A percentile compares a stretch with the other conserved stretches of the same genome.
phyloP scores from a whole-genome alignment of 2,888 invertebrate species.

The Epinotia brunnichana region DNA sequence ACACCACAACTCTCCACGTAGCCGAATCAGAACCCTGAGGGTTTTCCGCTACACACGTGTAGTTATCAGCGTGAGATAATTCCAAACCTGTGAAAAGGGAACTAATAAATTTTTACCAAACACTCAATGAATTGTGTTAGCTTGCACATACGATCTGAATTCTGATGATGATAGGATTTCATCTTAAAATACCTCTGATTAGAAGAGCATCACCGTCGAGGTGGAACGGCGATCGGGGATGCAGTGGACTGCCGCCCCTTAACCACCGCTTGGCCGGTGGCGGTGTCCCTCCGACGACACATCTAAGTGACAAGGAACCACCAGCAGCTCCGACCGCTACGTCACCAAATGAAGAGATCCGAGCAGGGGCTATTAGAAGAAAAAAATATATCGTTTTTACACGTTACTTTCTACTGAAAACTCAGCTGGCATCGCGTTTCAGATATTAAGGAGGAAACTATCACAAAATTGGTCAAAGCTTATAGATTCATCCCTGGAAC shows the following conservation, averaged over 20 bases:
- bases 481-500: no score
- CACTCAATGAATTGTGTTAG: not conserved
- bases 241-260: slow-evolving; percentile 86
- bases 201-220: slow-evolving; percentile 86
- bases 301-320: slow-evolving; percentile 86
- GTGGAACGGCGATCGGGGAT: slow-evolving; percentile 86
- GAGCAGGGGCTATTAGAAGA: slow-evolving; percentile 87
- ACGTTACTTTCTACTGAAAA: not conserved
- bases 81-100: slow-evolving; percentile 82
- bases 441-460: not conserved
- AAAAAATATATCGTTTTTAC: slow-evolving; percentile 25
- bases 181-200: slow-evolving; percentile 83
- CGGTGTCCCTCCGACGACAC: slow-evolving; percentile 90
- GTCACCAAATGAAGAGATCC: slow-evolving; percentile 93
- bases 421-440: not conserved
- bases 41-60: slow-evolving; percentile 91
- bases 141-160: no score
- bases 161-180: no score
- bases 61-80: slow-evolving; percentile 89
- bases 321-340: slow-evolving; percentile 88
- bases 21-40: slow-evolving; percentile 92
- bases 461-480: no score
- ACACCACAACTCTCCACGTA: slow-evolving; percentile 89
- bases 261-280: slow-evolving; percentile 90
- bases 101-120: not conserved